A percentile compares a stretch with the other conserved stretches of the same genome.
Evolutionary conservation across 2,888 invertebrate species (phyloP).

Genomic region (Sarcophaga rosellei): DNA sequence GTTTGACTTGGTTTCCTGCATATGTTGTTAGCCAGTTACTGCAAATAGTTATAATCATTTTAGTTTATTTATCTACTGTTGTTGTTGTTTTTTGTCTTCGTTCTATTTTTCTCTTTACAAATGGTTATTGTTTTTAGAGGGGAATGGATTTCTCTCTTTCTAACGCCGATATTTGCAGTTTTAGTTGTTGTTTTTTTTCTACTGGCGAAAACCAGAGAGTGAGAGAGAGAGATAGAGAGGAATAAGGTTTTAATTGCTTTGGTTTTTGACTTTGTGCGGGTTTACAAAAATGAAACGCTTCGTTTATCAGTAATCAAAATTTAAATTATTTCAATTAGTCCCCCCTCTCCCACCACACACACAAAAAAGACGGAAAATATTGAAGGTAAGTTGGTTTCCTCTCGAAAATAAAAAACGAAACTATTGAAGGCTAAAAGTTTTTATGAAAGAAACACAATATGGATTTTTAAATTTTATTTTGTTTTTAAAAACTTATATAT

Average conservation of each 20-base stretch:
- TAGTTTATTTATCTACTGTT: neutral
- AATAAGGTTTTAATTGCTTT: slow-evolving; percentile 52
- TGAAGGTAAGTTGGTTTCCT: slow-evolving; percentile 20
- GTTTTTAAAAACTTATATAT: neutral
- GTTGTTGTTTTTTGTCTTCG: slow-evolving; percentile 2
- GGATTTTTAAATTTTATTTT: neutral
- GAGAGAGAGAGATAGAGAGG: neutral
- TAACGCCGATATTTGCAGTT: neutral
- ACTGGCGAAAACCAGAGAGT: no score
- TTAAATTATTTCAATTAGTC: slow-evolving; percentile 73
- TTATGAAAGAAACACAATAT: neutral
- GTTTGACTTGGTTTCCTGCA: neutral
- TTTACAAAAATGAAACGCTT: slow-evolving; percentile 66
- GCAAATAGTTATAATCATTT: slow-evolving; percentile 51
- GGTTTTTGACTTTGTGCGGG: slow-evolving; percentile 45
- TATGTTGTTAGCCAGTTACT: slow-evolving; percentile 4
- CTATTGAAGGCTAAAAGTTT: slow-evolving; percentile 7
- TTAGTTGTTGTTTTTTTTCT: no score
- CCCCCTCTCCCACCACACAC: neutral
- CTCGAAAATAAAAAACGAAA: neutral
- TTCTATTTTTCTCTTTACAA: slow-evolving; percentile 36
- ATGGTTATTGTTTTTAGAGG: slow-evolving; percentile 36
- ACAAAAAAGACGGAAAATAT: slow-evolving; percentile 38
- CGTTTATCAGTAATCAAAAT: slow-evolving; percentile 76
- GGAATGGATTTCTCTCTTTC: neutral